A percentile compares a stretch with the other conserved stretches of the same genome.
phyloP scores from a whole-genome alignment of 2,113 vertebrate species.

The Mandrillus leucophaeus region DNA sequence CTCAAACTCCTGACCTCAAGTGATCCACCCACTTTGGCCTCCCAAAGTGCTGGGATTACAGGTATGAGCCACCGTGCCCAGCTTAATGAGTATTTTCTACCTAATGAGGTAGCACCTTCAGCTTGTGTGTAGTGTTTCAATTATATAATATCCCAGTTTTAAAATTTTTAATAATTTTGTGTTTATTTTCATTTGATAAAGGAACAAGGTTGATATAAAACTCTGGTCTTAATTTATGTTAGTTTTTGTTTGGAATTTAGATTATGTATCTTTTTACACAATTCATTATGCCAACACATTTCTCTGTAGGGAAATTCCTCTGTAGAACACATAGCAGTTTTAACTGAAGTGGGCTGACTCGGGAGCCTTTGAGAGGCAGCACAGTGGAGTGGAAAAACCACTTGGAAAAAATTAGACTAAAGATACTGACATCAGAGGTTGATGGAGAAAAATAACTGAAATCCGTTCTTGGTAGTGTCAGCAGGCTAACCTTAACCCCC shows the following conservation, averaged over 20 bases:
- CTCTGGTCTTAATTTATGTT: neutral
- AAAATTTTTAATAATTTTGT: neutral
- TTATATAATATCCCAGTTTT: neutral
- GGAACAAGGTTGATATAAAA: constrained; percentile 3
- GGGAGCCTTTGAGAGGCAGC: neutral
- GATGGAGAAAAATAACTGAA: neutral
- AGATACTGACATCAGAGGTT: neutral
- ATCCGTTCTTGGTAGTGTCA: neutral
- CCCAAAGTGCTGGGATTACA: too few relatives aligned
- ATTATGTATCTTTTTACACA: neutral
- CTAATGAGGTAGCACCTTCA: neutral
- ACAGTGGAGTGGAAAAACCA: neutral
- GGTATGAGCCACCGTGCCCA: too few relatives aligned
- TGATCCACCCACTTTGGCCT: too few relatives aligned
- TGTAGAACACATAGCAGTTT: neutral
- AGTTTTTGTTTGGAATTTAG: neutral
- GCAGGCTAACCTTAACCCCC: neutral
- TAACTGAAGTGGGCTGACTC: neutral
- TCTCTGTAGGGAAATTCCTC: neutral
- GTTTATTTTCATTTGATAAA: neutral
- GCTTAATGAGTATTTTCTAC: neutral
- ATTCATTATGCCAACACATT: neutral
- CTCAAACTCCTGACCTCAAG: too few relatives aligned
- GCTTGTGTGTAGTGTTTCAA: neutral
- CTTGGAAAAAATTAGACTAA: neutral